Evolutionary conservation across 2,113 vertebrate species (phyloP).

Genomic region (Zonotrichia leucophrys): DNA sequence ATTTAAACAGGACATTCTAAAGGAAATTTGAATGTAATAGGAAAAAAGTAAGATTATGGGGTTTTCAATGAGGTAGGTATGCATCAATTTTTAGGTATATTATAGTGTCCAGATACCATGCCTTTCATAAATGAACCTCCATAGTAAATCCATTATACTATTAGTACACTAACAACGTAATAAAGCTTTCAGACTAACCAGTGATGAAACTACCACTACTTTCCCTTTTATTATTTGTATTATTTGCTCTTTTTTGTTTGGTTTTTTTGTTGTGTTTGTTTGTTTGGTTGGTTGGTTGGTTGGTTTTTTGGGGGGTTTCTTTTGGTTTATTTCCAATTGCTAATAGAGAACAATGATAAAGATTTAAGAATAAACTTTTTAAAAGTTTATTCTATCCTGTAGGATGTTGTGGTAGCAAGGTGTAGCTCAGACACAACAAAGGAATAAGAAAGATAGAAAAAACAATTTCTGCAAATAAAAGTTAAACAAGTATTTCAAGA

Average conservation of each 20-base stretch:
- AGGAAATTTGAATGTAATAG: not conserved
- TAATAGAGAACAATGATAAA: not conserved
- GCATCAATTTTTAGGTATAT: not conserved
- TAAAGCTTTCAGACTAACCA: not conserved
- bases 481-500: not conserved
- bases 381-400: not conserved
- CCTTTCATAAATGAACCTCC: not conserved
- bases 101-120: not conserved
- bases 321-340: not conserved
- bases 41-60: fast-evolving
- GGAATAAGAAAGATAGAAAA: not conserved
- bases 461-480: conserved; percentile 23
- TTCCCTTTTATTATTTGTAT: not conserved
- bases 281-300: too few relatives aligned
- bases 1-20: not conserved
- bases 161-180: not conserved
- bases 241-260: too few relatives aligned
- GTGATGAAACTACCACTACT: not conserved
- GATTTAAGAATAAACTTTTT: not conserved
- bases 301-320: too few relatives aligned
- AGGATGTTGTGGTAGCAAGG: not conserved
- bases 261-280: too few relatives aligned
- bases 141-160: not conserved
- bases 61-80: not conserved
- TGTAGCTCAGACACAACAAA: not conserved